Conservation (phyloP, 37 sponge, comb jelly and placozoan species). For the Axinella damicornis region DNA sequence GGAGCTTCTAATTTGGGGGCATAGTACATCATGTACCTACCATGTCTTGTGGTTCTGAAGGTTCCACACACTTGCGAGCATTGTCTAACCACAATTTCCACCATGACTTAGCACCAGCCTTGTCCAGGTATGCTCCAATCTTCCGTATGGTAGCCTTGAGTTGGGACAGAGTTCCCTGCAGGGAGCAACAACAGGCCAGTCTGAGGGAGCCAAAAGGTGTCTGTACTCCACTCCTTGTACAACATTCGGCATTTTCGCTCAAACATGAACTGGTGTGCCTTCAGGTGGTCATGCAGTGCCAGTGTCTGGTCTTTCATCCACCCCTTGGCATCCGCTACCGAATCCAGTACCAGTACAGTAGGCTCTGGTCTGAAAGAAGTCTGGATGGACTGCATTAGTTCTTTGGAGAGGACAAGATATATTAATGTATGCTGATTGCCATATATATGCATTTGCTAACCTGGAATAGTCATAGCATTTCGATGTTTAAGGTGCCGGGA, state of each 20-base stretch:
- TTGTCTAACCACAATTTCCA: not conserved
- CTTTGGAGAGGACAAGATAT: not conserved
- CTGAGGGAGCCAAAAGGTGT: not conserved
- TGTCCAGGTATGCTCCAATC: not conserved
- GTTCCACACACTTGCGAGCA: not conserved
- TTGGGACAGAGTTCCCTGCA: too few relatives aligned
- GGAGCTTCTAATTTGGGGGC: too few relatives aligned
- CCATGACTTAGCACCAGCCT: not conserved
- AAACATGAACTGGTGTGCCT: slow-evolving; percentile 4
- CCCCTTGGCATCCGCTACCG: not conserved
- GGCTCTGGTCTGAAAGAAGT: not conserved
- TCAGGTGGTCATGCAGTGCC: not conserved
- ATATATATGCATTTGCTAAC: not conserved
- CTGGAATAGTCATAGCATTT: not conserved
- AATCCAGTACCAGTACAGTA: not conserved
- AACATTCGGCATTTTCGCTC: not conserved
- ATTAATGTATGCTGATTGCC: too few relatives aligned
- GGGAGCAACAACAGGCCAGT: not conserved
- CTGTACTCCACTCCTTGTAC: slow-evolving; percentile 28
- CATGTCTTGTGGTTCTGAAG: not conserved
- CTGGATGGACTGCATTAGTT: not conserved
- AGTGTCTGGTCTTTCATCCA: slow-evolving; percentile 5
- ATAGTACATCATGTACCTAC: not conserved
- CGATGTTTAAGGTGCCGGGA: not conserved
- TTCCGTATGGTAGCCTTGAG: not conserved